These are phyloP conservation scores for Bhutanitis thaidina DNA, from an alignment of 2,888 invertebrate species.

Conservation along the genomic window DNA sequence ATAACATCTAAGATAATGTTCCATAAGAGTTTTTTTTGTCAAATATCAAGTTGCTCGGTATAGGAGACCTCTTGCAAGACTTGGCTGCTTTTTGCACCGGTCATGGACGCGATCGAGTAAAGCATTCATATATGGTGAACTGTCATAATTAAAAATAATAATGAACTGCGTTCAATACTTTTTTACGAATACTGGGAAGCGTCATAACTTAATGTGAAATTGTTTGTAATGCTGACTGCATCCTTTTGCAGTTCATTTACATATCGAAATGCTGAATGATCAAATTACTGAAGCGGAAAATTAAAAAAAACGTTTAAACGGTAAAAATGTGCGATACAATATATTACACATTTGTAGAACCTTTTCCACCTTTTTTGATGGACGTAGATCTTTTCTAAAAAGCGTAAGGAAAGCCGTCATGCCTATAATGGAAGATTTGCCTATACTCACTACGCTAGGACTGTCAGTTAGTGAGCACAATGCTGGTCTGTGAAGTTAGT, in stretches of 20 bases:
- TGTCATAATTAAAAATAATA: slow-evolving; percentile 78
- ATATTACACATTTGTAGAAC: too few species aligned
- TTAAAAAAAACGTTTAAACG: not conserved
- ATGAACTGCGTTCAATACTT: slow-evolving; percentile 61
- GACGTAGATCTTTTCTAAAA: too few species aligned
- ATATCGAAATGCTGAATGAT: not conserved
- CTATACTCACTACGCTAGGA: too few species aligned
- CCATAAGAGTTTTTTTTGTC: slow-evolving; percentile 53
- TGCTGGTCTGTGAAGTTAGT: too few species aligned
- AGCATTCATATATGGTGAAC: slow-evolving; percentile 71
- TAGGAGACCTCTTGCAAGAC: slow-evolving; percentile 46
- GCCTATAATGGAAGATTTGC: too few species aligned
- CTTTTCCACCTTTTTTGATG: too few species aligned
- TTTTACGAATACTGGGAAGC: slow-evolving; percentile 59
- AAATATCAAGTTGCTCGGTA: slow-evolving; percentile 56
- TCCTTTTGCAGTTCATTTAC: slow-evolving; percentile 1
- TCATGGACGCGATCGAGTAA: slow-evolving; percentile 53
- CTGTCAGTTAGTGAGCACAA: too few species aligned
- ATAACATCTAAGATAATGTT: slow-evolving; percentile 49
- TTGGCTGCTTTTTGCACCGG: slow-evolving; percentile 54
- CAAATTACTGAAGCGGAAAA: not conserved
- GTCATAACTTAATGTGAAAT: slow-evolving; percentile 68
- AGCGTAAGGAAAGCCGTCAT: too few species aligned
- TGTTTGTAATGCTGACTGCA: slow-evolving; percentile 24
- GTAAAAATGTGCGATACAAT: not conserved